Base-by-base conservation (phyloP, 2,113 vertebrate species). In the Hypomesus transpacificus region DNA sequence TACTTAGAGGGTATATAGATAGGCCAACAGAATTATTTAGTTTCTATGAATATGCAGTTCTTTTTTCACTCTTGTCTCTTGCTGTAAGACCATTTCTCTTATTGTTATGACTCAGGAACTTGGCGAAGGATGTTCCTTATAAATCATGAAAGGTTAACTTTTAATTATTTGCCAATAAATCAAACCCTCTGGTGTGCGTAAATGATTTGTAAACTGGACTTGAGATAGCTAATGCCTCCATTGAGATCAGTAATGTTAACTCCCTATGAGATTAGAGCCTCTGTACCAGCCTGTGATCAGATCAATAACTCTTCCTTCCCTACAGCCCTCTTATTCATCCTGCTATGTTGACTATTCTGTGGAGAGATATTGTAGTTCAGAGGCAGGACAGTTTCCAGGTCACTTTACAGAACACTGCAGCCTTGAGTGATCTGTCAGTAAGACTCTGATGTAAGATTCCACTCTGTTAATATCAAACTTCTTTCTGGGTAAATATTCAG, bases 301-400 rank as follows among this genome's bases (percentile, higher is more conserved):
- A 91, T 90, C 88, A 85, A 90, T 91, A 84, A 74, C 74, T 75
- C 77, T 85, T 87, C 83, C 81, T 82, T 71, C 66, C 66, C 68
- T 66, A 87, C 85, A 90, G 65, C 87, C 80, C 83, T 81, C 76
- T 86, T 87, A 90, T 88, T 90, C 89, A 91, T 87, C 31, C 78
- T 18, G 74, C 82, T 82, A 80, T 88, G 83, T 89, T 88, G 86
- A 90, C 86, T 68, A 61, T 81, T 46, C 78, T 0, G 1, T 65
- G 63, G 26, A 73, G 68, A 17, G 80, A 82, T 86, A 87, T 87
- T 81, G 87, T 88, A 78, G 83, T 88, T 86, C 82, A 85, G 1
- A 62, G 80, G 78, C 82, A 82, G 71, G 83, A 86, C 87, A 74
- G 85, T 88, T 87, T 87, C 83, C 88, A 75, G 87, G 88, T 88